These are phyloP conservation scores for Agelastica alni DNA, from an alignment of 2,888 invertebrate genomes.

Conservation along the genomic window DNA sequence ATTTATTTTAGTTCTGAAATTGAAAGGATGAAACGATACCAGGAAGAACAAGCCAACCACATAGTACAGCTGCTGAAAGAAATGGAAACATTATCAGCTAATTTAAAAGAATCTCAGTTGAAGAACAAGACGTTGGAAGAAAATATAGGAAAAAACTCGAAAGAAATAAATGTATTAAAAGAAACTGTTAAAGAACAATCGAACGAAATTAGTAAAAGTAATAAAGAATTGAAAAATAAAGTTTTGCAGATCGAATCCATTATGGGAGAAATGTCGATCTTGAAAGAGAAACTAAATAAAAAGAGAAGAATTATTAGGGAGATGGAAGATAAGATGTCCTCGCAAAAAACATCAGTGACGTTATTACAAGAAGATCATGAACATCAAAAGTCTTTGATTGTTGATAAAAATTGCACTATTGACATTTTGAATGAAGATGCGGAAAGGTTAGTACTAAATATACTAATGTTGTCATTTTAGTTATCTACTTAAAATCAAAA, in stretches of 20 bases:
- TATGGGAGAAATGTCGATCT: slow-evolving; percentile 19
- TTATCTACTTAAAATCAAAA: too few relatives aligned
- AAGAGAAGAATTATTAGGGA: slow-evolving; percentile 39
- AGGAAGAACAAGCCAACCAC: too few relatives aligned
- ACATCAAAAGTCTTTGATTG: slow-evolving; percentile 32
- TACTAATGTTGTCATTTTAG: too few relatives aligned
- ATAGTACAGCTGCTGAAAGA: slow-evolving; percentile 57
- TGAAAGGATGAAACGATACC: too few relatives aligned
- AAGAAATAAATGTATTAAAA: slow-evolving; percentile 22
- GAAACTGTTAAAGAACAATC: slow-evolving; percentile 21
- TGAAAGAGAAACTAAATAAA: slow-evolving; percentile 44
- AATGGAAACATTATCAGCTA: slow-evolving; percentile 12
- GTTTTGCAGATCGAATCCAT: slow-evolving; percentile 32
- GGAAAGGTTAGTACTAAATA: slow-evolving; percentile 39
- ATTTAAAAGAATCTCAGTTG: slow-evolving; percentile 3
- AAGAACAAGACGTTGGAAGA: slow-evolving; percentile 25
- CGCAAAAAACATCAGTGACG: slow-evolving; percentile 39
- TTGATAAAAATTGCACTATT: slow-evolving; percentile 61
- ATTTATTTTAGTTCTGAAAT: slow-evolving; percentile 7
- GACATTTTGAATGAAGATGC: slow-evolving; percentile 58
- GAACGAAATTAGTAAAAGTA: slow-evolving; percentile 25
- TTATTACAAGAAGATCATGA: slow-evolving; percentile 43
- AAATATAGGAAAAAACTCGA: slow-evolving; percentile 20
- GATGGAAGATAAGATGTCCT: slow-evolving; percentile 30
- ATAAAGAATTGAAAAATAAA: slow-evolving; percentile 31